Evolutionary conservation across 2,797 vertebrate species (phyloP), one percentile per base, ranked within the genome.

Genomic region (Chloroceryle inda): DNA sequence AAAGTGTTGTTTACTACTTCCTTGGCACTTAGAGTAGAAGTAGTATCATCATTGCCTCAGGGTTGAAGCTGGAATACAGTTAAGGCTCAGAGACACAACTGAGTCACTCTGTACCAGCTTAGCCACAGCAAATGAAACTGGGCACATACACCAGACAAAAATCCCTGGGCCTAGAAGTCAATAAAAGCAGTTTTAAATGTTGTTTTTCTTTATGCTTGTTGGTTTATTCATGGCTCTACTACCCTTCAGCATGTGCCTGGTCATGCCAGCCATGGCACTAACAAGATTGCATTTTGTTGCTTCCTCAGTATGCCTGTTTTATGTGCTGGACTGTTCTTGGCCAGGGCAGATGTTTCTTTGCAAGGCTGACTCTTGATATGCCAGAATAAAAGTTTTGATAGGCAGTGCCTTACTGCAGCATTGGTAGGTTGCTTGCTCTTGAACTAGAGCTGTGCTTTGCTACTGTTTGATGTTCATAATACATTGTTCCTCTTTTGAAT

Each of bases 401-500:
- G 6, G 20, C 45, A 12, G 45, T 44, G 17, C 42, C 17, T 18
- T 77, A 59, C 14, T 18, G 59, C 49, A 72, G 38, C 24, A 21
- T 6, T 73, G 33, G 27, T 19, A 52, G 49, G 19, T 68, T 49
- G 13, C 55, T 90, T 58, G 52, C n/a, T 83, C 13, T 24, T 73
- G 49, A 31, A 38, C 38, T 49, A 52, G 35, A 0, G 0, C 3
- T 42, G 33, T 0, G 1, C n/a, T 67, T 72, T 23, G 26, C 38
- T 82, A 7, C 18, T 24, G 10, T 83, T 55, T 64, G 40, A 27
- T 69, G 66, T 66, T 95, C 44, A 19, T 59, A 26, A 74, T 95
- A 47, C 6, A 24, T 33, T 85, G 64, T 69, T n/a, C 61, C 55
- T 90, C 40, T 52, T 75, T 88, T 78, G 88, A 94, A 89, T 38